Conservation (phyloP, 2,888 invertebrate genomes). For the Luperina testacea region DNA sequence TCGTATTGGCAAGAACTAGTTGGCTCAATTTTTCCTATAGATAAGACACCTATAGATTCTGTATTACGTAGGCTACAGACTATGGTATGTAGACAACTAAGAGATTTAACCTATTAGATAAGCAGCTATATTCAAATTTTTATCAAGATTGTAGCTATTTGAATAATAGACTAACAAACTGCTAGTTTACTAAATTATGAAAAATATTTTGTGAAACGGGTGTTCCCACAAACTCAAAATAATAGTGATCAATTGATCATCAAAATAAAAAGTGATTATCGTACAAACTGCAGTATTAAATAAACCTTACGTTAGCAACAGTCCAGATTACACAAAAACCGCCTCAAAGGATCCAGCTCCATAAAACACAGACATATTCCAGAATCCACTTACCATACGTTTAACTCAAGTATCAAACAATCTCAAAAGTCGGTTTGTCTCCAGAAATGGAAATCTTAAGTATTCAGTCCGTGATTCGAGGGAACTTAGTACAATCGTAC, state of each 20-base stretch:
- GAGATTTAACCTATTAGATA: not conserved
- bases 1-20: not conserved
- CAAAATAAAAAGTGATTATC: constrained; percentile 29
- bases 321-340: constrained; percentile 25
- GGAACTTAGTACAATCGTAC: constrained; percentile 43
- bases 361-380: constrained; percentile 55
- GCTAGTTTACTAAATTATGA: not conserved
- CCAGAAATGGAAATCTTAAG: constrained; percentile 52
- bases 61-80: not conserved
- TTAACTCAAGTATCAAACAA: constrained; percentile 31
- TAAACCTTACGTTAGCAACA: constrained; percentile 20
- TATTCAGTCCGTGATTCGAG: constrained; percentile 43
- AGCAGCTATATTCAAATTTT: not conserved
- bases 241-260: constrained; percentile 4
- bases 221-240: constrained; percentile 6
- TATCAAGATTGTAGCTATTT: not conserved
- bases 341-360: constrained; percentile 4
- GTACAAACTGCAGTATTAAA: constrained; percentile 27
- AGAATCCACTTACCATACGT: constrained; percentile 55
- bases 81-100: not conserved
- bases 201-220: not conserved
- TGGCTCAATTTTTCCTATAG: not conserved
- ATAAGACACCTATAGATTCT: not conserved
- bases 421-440: constrained; percentile 20
- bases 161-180: not conserved